Base-by-base conservation (phyloP, 2,888 invertebrate species). In the Sepiola atlantica region DNA sequence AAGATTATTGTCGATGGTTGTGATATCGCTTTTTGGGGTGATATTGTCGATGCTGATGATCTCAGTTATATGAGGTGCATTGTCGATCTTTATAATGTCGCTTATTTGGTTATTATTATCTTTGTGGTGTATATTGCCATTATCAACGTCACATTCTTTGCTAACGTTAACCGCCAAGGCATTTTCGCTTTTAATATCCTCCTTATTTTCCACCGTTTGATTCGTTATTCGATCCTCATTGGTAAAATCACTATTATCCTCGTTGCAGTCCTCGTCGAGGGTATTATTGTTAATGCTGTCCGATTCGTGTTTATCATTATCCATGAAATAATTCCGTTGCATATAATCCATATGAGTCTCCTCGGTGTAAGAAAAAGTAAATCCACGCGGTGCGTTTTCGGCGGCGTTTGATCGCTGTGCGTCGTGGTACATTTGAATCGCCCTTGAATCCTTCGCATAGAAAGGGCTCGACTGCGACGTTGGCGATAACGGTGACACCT, bases 331-430 rank as follows among this genome's bases (percentile, higher is more conserved):
- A n/a, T 94, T 94, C 28, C 95, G 94, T n/a, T 94, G 93, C 28
- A 94, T 93, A 55, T 95, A 95, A 55, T 96, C 95, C 1, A 95
- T 96, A 10, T 94, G 94, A 21, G 95, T 94, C 45, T 96, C 95
- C 94, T 96, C 96, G 0, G 95, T 95, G 32, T 94, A 94, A 20
- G 96, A 95, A 94, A 95, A 96, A 21, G 94, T 95, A 94, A 96
- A 95, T 28, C 95, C 95, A 12, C 94, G 94, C 1, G 95, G 94
- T 12, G 91, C 45, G 32, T 93, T 61, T 24, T 94, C 93, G 14
- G 92, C 90, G 10, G 93, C 94, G 35, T 94, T 90, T 0, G 94
- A 94, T 18, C 91, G 32, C 18, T 55, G 90, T 28, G 94, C 94
- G 45, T 94, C 94, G 28, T 20, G 54, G 91, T 94, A 94, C 24